A percentile compares a stretch with the other conserved stretches of the same genome.
phyloP scores from a whole-genome alignment of 2,888 invertebrate species.

The Seladonia tumulorum region DNA sequence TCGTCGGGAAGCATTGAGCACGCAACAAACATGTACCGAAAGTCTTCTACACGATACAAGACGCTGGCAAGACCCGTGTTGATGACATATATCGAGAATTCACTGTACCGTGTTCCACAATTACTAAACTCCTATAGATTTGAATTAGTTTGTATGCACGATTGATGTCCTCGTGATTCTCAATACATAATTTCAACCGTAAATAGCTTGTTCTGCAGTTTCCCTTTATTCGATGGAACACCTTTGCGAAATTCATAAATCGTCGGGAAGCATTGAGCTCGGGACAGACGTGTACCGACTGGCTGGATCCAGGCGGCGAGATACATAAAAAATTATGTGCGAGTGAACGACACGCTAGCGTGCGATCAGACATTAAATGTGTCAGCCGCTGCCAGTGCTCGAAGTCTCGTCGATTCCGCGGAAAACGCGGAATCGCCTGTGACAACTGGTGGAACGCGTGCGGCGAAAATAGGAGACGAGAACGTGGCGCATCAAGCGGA shows the following conservation, averaged over 20 bases:
- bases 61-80: too few relatives aligned
- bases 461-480: constrained; percentile 4
- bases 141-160: too few relatives aligned
- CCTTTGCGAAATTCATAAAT: neutral
- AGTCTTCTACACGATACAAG: too few relatives aligned
- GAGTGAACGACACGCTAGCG: neutral
- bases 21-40: too few relatives aligned
- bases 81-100: too few relatives aligned
- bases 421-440: neutral
- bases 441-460: neutral
- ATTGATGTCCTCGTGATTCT: too few relatives aligned
- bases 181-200: neutral
- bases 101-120: too few relatives aligned
- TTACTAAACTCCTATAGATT: too few relatives aligned
- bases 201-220: neutral
- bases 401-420: neutral
- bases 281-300: neutral
- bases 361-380: neutral
- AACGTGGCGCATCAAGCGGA: constrained; percentile 8
- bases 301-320: too few relatives aligned
- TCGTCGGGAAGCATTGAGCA: too few relatives aligned
- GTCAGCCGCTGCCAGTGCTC: neutral
- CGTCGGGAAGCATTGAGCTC: neutral
- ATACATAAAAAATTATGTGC: neutral
- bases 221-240: neutral